Conservation (phyloP, 2,113 vertebrate species). For the Montifringilla adamsi region DNA sequence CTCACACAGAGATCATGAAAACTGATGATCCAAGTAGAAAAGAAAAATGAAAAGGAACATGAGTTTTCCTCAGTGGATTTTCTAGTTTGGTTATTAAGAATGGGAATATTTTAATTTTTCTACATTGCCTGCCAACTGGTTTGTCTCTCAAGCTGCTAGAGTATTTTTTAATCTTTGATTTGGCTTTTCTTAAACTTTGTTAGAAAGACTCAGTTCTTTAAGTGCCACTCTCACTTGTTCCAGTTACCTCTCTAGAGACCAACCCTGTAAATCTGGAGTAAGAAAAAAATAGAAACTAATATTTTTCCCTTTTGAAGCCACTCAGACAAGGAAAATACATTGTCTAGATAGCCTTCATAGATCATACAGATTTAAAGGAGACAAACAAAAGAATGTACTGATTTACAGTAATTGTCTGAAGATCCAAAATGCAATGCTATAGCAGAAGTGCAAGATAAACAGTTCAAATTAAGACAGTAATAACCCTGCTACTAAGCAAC, state of each 20-base stretch:
- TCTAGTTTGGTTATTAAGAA: neutral
- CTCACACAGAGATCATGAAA: neutral
- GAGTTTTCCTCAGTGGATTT: neutral
- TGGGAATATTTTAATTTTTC: neutral
- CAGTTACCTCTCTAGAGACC: neutral
- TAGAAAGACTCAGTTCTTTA: neutral
- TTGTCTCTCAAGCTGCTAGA: neutral
- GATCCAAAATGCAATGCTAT: neutral
- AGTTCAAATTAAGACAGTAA: neutral
- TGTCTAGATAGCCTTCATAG: neutral
- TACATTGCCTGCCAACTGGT: neutral
- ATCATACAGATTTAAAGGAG: neutral
- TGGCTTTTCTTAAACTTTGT: neutral
- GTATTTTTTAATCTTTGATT: neutral
- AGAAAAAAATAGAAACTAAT: neutral
- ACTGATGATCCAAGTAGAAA: neutral
- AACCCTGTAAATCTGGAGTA: neutral
- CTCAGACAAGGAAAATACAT: neutral
- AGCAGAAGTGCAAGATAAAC: neutral
- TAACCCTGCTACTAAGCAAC: neutral
- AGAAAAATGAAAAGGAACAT: neutral
- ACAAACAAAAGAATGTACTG: neutral
- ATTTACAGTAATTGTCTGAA: neutral
- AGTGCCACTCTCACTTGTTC: neutral
- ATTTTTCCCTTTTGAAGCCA: neutral